Conservation (phyloP, 2,113 vertebrate species). For the Daubentonia madagascariensis region DNA sequence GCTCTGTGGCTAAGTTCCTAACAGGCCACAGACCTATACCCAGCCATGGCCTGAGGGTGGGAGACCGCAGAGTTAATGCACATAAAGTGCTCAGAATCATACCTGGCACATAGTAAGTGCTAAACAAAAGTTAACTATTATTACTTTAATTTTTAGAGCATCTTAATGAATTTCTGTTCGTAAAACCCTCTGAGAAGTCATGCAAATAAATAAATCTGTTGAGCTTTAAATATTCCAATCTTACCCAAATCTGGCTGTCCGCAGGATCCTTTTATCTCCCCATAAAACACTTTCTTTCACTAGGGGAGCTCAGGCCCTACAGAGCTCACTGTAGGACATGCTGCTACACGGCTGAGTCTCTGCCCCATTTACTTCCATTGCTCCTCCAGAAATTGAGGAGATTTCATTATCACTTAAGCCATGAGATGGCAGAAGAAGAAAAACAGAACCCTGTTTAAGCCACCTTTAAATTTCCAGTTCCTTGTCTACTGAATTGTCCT, state of each 20-base stretch:
- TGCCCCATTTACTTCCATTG: background rate
- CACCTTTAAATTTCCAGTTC: background rate
- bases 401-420: background rate
- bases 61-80: background rate
- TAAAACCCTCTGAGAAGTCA: background rate
- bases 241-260: background rate
- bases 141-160: background rate
- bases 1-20: too few species aligned
- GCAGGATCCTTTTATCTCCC: background rate
- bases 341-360: background rate
- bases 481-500: background rate
- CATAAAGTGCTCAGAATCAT: background rate
- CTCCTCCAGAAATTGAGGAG: background rate
- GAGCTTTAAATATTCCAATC: background rate
- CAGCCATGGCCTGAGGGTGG: too few species aligned
- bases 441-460: background rate
- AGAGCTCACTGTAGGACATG: rapidly evolving
- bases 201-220: background rate
- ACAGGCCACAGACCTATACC: too few species aligned
- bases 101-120: background rate
- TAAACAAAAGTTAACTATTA: background rate
- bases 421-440: background rate
- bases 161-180: background rate
- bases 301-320: background rate
- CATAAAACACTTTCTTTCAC: background rate